Evolutionary conservation across 2,113 vertebrate species (phyloP).

Genomic region (Spermophilus dauricus): DNA sequence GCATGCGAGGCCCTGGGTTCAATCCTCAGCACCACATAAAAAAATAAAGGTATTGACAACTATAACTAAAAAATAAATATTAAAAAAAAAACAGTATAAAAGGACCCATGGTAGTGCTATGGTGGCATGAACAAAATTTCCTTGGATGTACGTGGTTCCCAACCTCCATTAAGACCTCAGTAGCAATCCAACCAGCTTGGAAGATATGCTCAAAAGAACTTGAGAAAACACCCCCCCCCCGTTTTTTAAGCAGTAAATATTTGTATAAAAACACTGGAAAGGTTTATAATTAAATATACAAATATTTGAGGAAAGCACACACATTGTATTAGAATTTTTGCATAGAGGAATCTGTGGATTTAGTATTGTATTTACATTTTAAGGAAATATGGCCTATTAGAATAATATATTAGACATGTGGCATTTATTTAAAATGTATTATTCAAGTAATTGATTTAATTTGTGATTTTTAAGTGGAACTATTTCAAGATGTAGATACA

Average conservation of each 20-base stretch:
- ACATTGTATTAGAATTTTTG: slow-evolving; percentile 37
- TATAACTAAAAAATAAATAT: no score
- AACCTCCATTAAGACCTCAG: background rate
- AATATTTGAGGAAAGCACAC: slow-evolving; percentile 58
- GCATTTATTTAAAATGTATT: slow-evolving; percentile 62
- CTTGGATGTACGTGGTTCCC: background rate
- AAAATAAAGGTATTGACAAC: no score
- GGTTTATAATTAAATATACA: slow-evolving; percentile 34
- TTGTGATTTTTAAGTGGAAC: slow-evolving; percentile 69
- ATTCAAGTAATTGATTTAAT: slow-evolving; percentile 62
- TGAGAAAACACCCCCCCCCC: background rate
- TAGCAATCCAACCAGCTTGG: background rate
- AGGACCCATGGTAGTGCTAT: background rate
- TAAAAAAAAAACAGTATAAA: background rate
- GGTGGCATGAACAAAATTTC: background rate
- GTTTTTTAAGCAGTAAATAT: background rate
- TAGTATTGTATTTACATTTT: slow-evolving; percentile 49
- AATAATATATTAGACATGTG: slow-evolving; percentile 56
- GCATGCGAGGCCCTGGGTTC: no score
- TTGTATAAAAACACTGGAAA: slow-evolving; percentile 22
- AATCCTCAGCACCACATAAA: no score
- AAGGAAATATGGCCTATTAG: slow-evolving; percentile 55
- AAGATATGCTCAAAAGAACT: slow-evolving; percentile 34
- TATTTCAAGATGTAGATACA: slow-evolving; percentile 68
- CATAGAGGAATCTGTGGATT: slow-evolving; percentile 65